Evolutionary conservation across 2,888 invertebrate genomes (phyloP), one percentile per base, ranked within the genome.

Genomic region (Andrena marginata): DNA sequence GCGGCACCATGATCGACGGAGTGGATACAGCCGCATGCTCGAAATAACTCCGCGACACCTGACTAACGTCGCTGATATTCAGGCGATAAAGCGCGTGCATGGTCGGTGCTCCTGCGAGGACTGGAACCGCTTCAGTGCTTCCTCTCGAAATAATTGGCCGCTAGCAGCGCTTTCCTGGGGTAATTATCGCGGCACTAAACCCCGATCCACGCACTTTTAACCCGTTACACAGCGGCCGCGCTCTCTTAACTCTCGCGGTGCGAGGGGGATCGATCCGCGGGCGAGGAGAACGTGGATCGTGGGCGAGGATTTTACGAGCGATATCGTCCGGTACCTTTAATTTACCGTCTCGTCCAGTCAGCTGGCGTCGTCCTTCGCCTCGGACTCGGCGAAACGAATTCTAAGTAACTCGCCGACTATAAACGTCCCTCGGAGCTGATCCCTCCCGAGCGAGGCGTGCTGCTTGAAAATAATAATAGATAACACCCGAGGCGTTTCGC

Each of bases 121-220:
- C 72, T 82, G 82, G 83, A 82, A 85, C 69, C 79, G 79, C 85
- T 86, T 89, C 87, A 80, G 84, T 42, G 42, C 16, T 51, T 82
- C 81, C 88, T 89, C 86, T 87, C 89, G 80, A 87, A 88, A 89
- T 89, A 89, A 89, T 89, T 89, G 86, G 84, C 89, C 82, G 77
- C 80, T 77, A 85, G 76, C 86, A 75, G 77, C 81, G 83, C 81
- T 81, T 87, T 86, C 85, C 84, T 80, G 70, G 69, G 82, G 83
- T 86, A 90, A 90, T 89, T 89, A 89, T 87, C 84, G 56, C 80
- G 82, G 73, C 73, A 80, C 82, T 87, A 80, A 81, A 85, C 74
- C 77, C 84, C 49, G 49, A 54, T 67, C 67, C 77, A 76, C 75
- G 82, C 81, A 78, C 81, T 81, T 85, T 84, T 75, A 82, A 82